Evolutionary conservation across 2,113 vertebrate species (phyloP).

Genomic region (Alouatta palliata): DNA sequence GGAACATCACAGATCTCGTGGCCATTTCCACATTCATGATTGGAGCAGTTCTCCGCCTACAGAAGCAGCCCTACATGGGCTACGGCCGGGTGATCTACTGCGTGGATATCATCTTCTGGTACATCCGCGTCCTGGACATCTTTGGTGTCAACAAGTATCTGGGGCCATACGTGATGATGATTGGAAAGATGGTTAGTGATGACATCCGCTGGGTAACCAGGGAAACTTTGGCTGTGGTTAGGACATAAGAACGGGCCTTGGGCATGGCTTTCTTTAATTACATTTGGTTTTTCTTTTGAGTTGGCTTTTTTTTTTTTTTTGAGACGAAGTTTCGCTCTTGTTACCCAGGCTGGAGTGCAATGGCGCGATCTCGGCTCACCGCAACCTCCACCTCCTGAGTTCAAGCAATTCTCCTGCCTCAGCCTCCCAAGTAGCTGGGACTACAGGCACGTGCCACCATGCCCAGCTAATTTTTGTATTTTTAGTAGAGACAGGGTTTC

Average conservation of each 20-base stretch:
- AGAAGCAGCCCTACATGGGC: constrained; percentile 96
- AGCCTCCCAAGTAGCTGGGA: too few species aligned
- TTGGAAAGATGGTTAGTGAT: constrained; percentile 96
- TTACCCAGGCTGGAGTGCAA: too few species aligned
- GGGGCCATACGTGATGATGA: constrained; percentile 99
- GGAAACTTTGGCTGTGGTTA: not conserved
- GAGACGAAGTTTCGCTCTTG: too few species aligned
- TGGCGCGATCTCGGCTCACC: too few species aligned
- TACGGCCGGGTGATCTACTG: constrained; percentile 98
- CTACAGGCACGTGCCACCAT: too few species aligned
- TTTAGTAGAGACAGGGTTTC: too few species aligned
- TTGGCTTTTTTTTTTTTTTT: constrained; percentile 20
- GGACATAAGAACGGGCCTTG: not conserved
- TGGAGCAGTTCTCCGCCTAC: constrained; percentile 93
- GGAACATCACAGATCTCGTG: constrained; percentile 97
- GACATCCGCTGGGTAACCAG: not conserved
- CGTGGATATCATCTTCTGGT: constrained; percentile 99
- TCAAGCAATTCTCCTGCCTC: too few species aligned
- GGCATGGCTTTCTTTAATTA: not conserved
- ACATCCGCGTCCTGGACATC: constrained; percentile 98
- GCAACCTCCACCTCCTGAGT: too few species aligned
- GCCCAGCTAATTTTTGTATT: too few species aligned
- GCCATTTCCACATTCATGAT: constrained; percentile 95
- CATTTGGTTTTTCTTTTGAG: not conserved
- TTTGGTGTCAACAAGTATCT: constrained; percentile 99